Conservation (phyloP, 2,888 invertebrate species). For the Chesias legatella region DNA sequence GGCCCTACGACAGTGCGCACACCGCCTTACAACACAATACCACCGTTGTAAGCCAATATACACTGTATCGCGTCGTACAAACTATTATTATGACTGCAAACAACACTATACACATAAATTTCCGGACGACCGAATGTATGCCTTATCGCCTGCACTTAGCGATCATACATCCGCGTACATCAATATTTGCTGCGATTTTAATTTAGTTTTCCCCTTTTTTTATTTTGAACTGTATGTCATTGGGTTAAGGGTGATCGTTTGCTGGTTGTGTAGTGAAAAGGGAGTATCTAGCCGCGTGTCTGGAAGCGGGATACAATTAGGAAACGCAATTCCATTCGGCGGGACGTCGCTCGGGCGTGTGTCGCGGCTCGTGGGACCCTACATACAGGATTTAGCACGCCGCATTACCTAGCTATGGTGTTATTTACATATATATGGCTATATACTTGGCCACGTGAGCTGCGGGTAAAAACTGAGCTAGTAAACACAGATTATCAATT, state of each 20-base stretch:
- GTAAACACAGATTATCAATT: too few species aligned
- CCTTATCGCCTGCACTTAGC: conserved; percentile 10
- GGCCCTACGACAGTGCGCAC: conserved; percentile 42
- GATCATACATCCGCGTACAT: conserved; percentile 11
- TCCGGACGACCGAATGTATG: conserved; percentile 15
- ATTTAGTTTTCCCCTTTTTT: conserved; percentile 19
- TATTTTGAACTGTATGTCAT: conserved; percentile 21
- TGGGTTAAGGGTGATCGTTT: conserved; percentile 25
- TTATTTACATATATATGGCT: conserved; percentile 8
- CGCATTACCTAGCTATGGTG: conserved; percentile 16
- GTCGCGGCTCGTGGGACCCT: conserved; percentile 21
- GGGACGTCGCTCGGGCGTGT: conserved; percentile 33
- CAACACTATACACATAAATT: conserved; percentile 1
- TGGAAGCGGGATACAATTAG: conserved; percentile 69
- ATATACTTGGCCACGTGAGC: too few species aligned
- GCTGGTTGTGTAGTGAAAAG: conserved; percentile 17
- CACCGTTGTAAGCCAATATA: conserved; percentile 15
- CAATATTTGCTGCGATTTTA: conserved; percentile 23
- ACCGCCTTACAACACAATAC: conserved; percentile 31
- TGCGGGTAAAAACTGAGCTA: too few species aligned
- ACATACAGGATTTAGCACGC: conserved; percentile 16
- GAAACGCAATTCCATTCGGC: conserved; percentile 59
- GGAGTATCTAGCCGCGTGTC: conserved; percentile 67
- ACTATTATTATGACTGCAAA: conserved; percentile 3
- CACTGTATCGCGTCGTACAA: conserved; percentile 27